A percentile compares a stretch with the other conserved stretches of the same genome.
Conservation (phyloP, 2,888 invertebrate genomes). For the Axea sp. region DNA sequence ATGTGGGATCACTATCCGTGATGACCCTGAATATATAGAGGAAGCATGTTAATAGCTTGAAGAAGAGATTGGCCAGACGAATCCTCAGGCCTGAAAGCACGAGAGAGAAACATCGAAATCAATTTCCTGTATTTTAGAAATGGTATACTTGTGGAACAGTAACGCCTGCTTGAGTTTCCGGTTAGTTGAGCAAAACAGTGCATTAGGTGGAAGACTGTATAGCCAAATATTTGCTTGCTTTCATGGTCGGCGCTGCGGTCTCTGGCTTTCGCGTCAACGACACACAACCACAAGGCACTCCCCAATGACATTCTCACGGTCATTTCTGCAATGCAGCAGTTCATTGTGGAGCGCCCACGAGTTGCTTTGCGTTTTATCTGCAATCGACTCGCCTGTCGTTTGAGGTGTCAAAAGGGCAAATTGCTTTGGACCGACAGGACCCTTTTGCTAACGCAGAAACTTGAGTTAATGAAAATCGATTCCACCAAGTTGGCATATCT, state of each 20-base stretch:
- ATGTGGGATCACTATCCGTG: slow-evolving; percentile 92
- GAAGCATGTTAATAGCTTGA: slow-evolving; percentile 97
- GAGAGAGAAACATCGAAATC: slow-evolving; percentile 31
- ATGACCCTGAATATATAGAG: slow-evolving; percentile 96
- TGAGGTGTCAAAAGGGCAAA: slow-evolving; percentile 53
- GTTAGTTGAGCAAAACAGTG: slow-evolving; percentile 29
- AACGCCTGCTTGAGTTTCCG: slow-evolving; percentile 45
- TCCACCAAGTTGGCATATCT: slow-evolving; percentile 5
- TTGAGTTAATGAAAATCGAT: slow-evolving; percentile 38
- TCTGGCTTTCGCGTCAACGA: slow-evolving; percentile 50
- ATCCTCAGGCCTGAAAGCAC: slow-evolving; percentile 94
- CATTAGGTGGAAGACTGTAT: slow-evolving; percentile 27
- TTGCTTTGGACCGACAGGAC: slow-evolving; percentile 35
- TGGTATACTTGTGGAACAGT: slow-evolving; percentile 38
- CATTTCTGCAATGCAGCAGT: slow-evolving; percentile 38
- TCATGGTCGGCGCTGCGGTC: slow-evolving; percentile 55
- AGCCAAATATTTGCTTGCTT: slow-evolving; percentile 59
- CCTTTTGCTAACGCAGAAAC: slow-evolving; percentile 12
- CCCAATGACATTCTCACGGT: slow-evolving; percentile 54
- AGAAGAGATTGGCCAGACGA: slow-evolving; percentile 97
- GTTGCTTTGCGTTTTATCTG: slow-evolving; percentile 50
- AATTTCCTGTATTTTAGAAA: slow-evolving; percentile 17
- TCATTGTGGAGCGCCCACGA: slow-evolving; percentile 29
- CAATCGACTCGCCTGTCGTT: slow-evolving; percentile 39
- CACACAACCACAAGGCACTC: slow-evolving; percentile 49